Evolutionary conservation across 2,113 vertebrate species (phyloP), one percentile per base, ranked within the genome.

Genomic region (Elanus axillaris): DNA sequence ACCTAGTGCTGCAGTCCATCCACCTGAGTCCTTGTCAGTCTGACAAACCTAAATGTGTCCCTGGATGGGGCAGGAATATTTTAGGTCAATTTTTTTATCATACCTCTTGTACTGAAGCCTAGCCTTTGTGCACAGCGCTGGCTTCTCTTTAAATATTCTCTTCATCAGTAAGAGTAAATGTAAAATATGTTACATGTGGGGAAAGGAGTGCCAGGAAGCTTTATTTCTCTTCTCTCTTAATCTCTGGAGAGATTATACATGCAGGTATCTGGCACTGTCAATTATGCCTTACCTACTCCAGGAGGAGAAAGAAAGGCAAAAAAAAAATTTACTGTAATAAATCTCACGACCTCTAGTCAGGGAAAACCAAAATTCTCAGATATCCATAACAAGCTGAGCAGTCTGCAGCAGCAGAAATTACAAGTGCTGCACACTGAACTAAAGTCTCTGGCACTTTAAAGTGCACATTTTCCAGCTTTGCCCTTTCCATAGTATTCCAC

Each of bases 401-500:
- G 45, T 73, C 60, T 88, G 67, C 55, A 77, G 92, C 85, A 92
- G 55, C 66, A 88, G 63, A 85, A 95, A 93, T 92, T 93, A 53
- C 36, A 91, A 73, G 48, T 72, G 34, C 62, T 90, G 81, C 53
- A 72, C 52, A 38, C 47, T 48, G 72, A 95, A 78, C 79, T 86
- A 40, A 90, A 95, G 60, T 88, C 67, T 55, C 56, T 75, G 56
- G 59, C 72, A 84, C 90, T 92, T 95, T 93, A 88, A 95, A 94
- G 64, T 64, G 73, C 92, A 94, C 56, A n/a, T 92, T 92, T 96
- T 90, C 88, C 60, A 84, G 72, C 72, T 91, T 95, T 97, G 96
- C 96, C 96, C 96, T 97, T 97, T 97, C 83, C 79, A 32, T 11
- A 63, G 43, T 88, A 93, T 96, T 96, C 96, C 95, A 92, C 2